Base-by-base conservation (phyloP, 2,113 vertebrate species). In the Glaucidium brasilianum region DNA sequence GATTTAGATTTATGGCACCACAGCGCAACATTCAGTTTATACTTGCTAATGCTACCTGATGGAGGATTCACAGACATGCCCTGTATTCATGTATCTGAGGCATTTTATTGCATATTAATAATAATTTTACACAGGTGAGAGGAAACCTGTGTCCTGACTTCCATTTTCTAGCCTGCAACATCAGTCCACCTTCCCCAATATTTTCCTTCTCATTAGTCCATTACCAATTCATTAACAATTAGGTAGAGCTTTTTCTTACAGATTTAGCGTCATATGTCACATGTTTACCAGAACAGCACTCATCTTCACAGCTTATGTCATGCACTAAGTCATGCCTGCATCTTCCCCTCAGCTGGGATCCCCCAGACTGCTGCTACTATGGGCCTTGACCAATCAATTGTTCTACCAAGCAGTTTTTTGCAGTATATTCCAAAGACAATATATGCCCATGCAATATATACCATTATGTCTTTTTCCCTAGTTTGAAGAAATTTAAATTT, bases 251-350 rank as follows among this genome's bases (percentile, higher is more conserved):
- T 32, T 47, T 72, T 34, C 20, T 17, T 59, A 37, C 4, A 9
- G 10, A 58, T 62, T n/a, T 49, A 92, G 22, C 21, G 69, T 60
- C 21, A 12, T 14, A 21, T 19, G 37, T 21, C 68, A 30, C 32
- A 29, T 0, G 18, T 62, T 90, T 16, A 49, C 35, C 39, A 60
- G 37, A 80, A 37, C 3, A 60, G 20, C 1, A 1, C 11, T 77
- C 14, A 34, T 39, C 45, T 32, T 32, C 29, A 59, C 0, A 66
- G 73, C 12, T 68, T 52, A 1, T 10, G 15, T 4, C 35, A 50
- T 0, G 0, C 21, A 16, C 6, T 52, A 26, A 90, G n/a, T 18
- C n/a, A 20, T 4, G 41, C 8, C 37, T 63, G 49, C 37, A 41
- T 7, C 43, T n/a, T 43, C 73, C 59, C 64, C 29, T 29, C 63